These are phyloP conservation scores for Torymus tubicola DNA, from an alignment of 2,888 invertebrate species.

Conservation along the genomic window DNA sequence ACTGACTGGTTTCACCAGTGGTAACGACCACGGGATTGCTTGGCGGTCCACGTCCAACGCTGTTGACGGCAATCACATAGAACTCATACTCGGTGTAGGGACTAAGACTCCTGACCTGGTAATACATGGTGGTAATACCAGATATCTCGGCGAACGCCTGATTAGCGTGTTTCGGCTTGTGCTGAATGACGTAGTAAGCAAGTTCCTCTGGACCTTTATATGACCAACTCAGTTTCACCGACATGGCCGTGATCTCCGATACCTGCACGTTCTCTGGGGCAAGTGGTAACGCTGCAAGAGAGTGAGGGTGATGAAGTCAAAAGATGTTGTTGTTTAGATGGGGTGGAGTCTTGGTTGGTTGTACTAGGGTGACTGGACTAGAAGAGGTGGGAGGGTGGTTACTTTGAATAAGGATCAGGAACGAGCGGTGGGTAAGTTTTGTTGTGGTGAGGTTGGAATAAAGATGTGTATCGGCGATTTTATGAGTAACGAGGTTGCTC, in stretches of 20 bases:
- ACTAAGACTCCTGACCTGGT: constrained; percentile 91
- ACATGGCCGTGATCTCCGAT: constrained; percentile 95
- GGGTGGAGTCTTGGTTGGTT: too few relatives aligned
- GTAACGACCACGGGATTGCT: constrained; percentile 93
- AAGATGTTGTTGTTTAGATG: too few relatives aligned
- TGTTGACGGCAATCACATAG: constrained; percentile 96
- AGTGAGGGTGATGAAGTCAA: too few relatives aligned
- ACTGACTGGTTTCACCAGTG: constrained; percentile 97
- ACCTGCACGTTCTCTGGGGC: constrained; percentile 93
- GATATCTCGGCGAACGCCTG: constrained; percentile 95
- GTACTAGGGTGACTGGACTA: too few relatives aligned
- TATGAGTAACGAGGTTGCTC: too few relatives aligned
- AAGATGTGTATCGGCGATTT: too few relatives aligned
- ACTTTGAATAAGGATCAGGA: too few relatives aligned
- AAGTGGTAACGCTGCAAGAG: constrained; percentile 88
- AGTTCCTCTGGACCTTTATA: constrained; percentile 92
- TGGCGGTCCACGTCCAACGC: constrained; percentile 93
- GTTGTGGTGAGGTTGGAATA: too few relatives aligned
- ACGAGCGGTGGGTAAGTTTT: too few relatives aligned
- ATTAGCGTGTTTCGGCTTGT: constrained; percentile 95
- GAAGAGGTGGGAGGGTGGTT: too few relatives aligned
- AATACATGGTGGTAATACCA: constrained; percentile 94
- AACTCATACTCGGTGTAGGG: constrained; percentile 98
- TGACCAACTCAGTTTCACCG: constrained; percentile 95
- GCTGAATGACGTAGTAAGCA: constrained; percentile 97